A percentile compares a stretch with the other conserved stretches of the same genome.
These are phyloP conservation scores for Drosophila nigricruria DNA, from an alignment of 2,888 invertebrate genomes.

Conservation along the genomic window DNA sequence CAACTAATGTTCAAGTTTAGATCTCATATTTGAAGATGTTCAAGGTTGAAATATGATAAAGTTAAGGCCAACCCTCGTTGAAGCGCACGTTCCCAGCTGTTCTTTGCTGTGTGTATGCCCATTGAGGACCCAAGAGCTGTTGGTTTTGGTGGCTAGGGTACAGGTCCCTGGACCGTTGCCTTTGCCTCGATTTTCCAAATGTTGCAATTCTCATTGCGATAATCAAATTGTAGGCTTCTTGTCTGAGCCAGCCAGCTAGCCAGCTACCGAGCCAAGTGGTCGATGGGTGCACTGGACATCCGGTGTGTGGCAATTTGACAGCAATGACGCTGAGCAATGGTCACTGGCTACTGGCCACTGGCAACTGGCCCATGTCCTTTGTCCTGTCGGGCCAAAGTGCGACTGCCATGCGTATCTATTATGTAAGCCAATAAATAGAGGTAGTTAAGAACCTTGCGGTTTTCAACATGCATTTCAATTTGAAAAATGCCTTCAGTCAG, in stretches of 20 bases:
- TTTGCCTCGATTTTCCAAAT: conserved; percentile 54
- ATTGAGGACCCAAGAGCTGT: conserved; percentile 19
- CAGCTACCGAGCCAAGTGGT: conserved; percentile 21
- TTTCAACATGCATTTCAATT: conserved; percentile 78
- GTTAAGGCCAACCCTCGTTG: background rate
- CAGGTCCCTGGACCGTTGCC: conserved; percentile 21
- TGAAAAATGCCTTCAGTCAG: conserved; percentile 65
- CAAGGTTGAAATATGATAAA: background rate
- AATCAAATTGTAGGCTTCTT: conserved; percentile 83
- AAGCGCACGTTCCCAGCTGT: background rate
- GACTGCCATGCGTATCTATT: conserved; percentile 66
- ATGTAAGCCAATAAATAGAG: conserved; percentile 80
- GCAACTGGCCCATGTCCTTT: background rate
- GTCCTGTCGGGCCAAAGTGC: conserved; percentile 9
- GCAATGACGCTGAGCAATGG: conserved; percentile 16
- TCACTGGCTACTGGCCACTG: conserved; percentile 1
- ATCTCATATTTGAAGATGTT: background rate
- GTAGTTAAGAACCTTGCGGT: conserved; percentile 82
- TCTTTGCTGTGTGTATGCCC: conserved; percentile 1
- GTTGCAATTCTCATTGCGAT: conserved; percentile 80
- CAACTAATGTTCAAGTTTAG: background rate
- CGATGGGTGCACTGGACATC: conserved; percentile 49
- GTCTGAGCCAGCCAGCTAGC: conserved; percentile 31
- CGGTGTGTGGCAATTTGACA: conserved; percentile 52
- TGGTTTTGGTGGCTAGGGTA: conserved; percentile 2